A percentile compares a stretch with the other conserved stretches of the same genome.
Conservation (phyloP, 2,797 vertebrate species). For the Bovichtus variegatus region DNA sequence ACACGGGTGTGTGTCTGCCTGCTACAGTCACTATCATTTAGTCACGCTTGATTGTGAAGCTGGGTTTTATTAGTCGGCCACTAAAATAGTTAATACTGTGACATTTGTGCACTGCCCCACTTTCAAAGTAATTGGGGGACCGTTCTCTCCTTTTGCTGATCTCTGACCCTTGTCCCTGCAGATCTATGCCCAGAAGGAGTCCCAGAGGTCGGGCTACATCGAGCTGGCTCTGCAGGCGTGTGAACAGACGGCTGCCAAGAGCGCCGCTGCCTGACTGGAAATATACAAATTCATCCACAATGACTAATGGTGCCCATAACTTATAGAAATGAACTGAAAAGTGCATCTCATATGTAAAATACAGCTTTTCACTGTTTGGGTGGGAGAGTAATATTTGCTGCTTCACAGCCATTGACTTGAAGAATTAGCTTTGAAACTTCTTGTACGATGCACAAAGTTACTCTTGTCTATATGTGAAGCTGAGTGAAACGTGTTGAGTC, state of each 20-base stretch:
- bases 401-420: not conserved
- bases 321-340: not conserved
- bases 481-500: not conserved
- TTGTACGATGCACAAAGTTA: not conserved
- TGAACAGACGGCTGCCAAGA: constrained; percentile 77
- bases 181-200: constrained; percentile 92
- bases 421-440: not conserved
- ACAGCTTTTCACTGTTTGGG: not conserved
- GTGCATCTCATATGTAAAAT: not conserved
- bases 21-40: constrained; percentile 47
- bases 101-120: not conserved
- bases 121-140: not conserved
- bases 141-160: constrained; percentile 22
- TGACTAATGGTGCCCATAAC: constrained; percentile 7
- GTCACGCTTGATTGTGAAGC: constrained; percentile 49
- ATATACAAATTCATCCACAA: not conserved
- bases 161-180: constrained; percentile 66
- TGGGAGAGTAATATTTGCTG: not conserved
- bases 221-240: constrained; percentile 91
- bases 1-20: constrained; percentile 32
- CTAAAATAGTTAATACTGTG: constrained; percentile 24
- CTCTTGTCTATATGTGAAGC: not conserved
- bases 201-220: constrained; percentile 90
- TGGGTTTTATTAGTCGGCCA: constrained; percentile 17
- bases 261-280: constrained; percentile 65